Base-by-base conservation (phyloP, 2,113 vertebrate genomes). In the Colaptes auratus region DNA sequence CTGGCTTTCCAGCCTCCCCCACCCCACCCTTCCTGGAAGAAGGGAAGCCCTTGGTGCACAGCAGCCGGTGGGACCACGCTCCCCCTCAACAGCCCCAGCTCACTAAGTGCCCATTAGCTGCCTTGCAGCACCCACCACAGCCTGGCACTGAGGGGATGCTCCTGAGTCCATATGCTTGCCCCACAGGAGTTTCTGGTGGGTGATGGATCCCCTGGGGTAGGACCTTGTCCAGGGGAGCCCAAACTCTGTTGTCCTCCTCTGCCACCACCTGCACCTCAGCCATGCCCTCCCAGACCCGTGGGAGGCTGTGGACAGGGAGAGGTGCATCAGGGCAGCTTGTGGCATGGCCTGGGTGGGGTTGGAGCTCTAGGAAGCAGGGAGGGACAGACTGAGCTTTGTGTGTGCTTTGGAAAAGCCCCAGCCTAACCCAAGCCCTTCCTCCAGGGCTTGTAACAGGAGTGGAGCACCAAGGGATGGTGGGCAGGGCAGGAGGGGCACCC, bases 121-220 rank as follows among this genome's bases (percentile, higher is more conserved):
- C 50, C 70, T 71, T 23, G 12, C 28, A 25, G 82, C 3, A 1
- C 60, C 36, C 9, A 3, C n/a, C 2, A 2, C 44, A 24, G 3
- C 0, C 1, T 2, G 14, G 28, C 52, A 35, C 23, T 5, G 2
- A 72, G 50, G 6, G 4, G 31, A 33, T 0, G 6, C n/a, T 46
- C 58, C 7, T 0, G 0, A 56, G 59, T 12, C 25, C 4, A 0
- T 10, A 48, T 35, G 17, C 60, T 7, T 24, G n/a, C 10, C 42
- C 33, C 55, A 31, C 3, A 16, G 53, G 55, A 64, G 53, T 36
- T 56, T 6, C 0, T 36, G 52, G 27, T 14, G 59, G 48, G 67
- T 35, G 27, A 63, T 1, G 10, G 50, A 42, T 4, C 4, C 36
- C 35, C 66, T 6, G 0, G 31, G 53, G 10, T n/a, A 31, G 12